Conservation (phyloP, 2,113 vertebrate species). For the Thermophis baileyi region DNA sequence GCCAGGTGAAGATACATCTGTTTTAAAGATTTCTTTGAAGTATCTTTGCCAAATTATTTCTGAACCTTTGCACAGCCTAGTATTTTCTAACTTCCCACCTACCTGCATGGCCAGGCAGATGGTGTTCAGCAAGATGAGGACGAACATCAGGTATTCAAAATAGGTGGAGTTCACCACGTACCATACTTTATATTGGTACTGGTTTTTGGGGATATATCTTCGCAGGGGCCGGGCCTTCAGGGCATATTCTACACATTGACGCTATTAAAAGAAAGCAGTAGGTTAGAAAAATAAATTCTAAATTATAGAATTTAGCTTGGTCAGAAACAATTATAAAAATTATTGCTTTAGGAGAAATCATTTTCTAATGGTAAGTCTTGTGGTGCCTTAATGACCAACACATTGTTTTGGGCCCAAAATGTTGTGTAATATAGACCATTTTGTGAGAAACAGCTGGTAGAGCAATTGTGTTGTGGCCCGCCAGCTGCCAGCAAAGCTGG, state of each 20-base stretch:
- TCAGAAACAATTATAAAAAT: neutral
- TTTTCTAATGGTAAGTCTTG: neutral
- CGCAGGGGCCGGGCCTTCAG: conserved; percentile 92
- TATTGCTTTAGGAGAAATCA: neutral
- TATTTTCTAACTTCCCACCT: conserved; percentile 46
- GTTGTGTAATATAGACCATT: neutral
- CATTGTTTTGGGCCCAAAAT: neutral
- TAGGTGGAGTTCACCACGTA: conserved; percentile 99
- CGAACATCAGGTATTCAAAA: conserved; percentile 99
- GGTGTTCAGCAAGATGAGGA: conserved; percentile 97
- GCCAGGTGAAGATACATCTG: neutral
- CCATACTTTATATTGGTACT: conserved; percentile 99
- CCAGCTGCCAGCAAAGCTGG: no score
- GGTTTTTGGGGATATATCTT: conserved; percentile 98
- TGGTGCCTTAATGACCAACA: neutral
- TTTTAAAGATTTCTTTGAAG: neutral
- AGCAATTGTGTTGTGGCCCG: neutral
- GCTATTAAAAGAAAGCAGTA: conserved; percentile 65
- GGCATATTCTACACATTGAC: conserved; percentile 97
- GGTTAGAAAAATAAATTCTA: neutral
- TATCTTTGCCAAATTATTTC: neutral
- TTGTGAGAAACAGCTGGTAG: neutral
- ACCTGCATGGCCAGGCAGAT: conserved; percentile 99
- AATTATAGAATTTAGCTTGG: neutral
- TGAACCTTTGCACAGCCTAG: neutral